Conservation (phyloP, 1,140 invertebrate genomes). For the Physella acuta region DNA sequence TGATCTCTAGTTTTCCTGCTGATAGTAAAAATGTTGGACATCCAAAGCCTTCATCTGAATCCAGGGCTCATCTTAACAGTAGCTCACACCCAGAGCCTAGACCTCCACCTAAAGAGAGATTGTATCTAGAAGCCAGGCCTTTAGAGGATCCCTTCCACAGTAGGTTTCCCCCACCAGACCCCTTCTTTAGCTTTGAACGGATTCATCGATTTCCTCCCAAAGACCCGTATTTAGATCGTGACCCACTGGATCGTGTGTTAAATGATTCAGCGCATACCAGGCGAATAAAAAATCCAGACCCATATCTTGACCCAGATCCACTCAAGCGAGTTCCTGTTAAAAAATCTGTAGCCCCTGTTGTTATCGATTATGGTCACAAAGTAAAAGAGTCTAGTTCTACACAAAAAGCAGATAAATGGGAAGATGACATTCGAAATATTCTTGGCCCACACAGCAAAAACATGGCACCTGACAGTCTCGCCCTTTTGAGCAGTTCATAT, state of each 20-base stretch:
- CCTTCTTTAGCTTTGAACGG: too few relatives aligned
- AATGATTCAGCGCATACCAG: neutral
- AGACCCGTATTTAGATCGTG: neutral
- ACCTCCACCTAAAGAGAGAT: too few relatives aligned
- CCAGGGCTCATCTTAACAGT: too few relatives aligned
- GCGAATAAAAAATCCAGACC: neutral
- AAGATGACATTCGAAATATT: slow-evolving; percentile 16
- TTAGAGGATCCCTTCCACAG: neutral
- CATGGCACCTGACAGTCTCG: neutral
- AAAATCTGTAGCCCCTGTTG: neutral
- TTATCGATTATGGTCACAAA: neutral
- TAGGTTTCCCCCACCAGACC: neutral
- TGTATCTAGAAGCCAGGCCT: neutral
- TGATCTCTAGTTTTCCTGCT: too few relatives aligned
- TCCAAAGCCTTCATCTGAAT: too few relatives aligned
- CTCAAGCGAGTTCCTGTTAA: neutral
- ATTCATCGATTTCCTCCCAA: neutral
- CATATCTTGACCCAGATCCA: neutral
- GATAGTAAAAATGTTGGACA: too few relatives aligned
- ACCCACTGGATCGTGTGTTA: neutral
- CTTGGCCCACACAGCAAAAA: neutral
- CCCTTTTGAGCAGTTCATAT: slow-evolving; percentile 1
- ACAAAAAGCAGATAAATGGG: slow-evolving; percentile 9
- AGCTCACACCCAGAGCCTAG: too few relatives aligned
- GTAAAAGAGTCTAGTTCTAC: neutral